Conservation (phyloP, 2,888 invertebrate genomes). For the Cactoblastis cactorum region DNA sequence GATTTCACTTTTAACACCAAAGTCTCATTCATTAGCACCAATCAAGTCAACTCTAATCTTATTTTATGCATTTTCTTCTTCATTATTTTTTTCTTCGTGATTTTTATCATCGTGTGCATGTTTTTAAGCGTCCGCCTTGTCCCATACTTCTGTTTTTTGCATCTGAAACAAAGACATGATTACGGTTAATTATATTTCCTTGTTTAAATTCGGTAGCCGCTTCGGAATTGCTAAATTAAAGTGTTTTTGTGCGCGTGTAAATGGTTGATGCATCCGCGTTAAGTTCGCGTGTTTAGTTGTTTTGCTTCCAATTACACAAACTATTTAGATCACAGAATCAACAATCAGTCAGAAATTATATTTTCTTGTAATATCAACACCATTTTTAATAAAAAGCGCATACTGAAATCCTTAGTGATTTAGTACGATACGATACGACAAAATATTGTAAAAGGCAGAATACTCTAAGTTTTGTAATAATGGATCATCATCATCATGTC, state of each 20-base stretch:
- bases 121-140: conserved; percentile 27
- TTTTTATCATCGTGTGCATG: conserved; percentile 35
- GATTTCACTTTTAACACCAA: conserved; percentile 25
- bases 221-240: conserved; percentile 40
- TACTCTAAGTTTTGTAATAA: no score
- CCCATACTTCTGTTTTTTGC: conserved; percentile 39
- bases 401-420: no score
- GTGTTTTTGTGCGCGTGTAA: conserved; percentile 32
- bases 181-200: conserved; percentile 36
- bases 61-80: conserved; percentile 49
- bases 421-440: no score
- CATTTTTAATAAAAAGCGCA: no score
- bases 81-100: conserved; percentile 42
- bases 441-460: no score
- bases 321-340: background rate
- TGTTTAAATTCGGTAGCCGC: conserved; percentile 40
- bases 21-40: conserved; percentile 25
- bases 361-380: no score
- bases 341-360: background rate
- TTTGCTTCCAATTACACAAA: conserved; percentile 37
- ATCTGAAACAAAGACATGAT: conserved; percentile 62
- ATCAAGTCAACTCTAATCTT: conserved; percentile 64
- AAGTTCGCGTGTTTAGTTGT: conserved; percentile 46
- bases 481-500: no score
- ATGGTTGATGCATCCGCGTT: conserved; percentile 40